Percentiles rank a stretch among this genome's conserved stretches.
phyloP scores from a whole-genome alignment of 2,888 invertebrate genomes.

The Trissoscelio sp. region DNA sequence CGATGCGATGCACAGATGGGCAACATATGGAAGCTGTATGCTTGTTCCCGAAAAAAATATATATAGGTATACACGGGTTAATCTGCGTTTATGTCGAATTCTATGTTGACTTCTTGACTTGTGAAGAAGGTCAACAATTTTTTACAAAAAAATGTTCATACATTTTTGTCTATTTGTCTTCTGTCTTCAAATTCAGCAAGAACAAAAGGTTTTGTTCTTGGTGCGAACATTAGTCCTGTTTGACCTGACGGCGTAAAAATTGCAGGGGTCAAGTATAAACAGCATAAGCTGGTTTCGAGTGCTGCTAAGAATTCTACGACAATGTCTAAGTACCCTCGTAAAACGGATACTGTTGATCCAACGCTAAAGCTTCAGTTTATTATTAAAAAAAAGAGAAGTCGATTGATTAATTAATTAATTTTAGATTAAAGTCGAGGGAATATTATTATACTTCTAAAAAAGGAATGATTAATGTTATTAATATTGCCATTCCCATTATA shows the following conservation, averaged over 20 bases:
- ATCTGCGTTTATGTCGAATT: neutral
- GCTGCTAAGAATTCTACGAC: conserved; percentile 27
- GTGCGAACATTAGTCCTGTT: conserved; percentile 28
- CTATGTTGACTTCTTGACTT: neutral
- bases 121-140: too few species aligned
- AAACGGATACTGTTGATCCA: conserved; percentile 24
- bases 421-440: too few species aligned
- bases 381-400: too few species aligned
- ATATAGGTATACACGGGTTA: neutral
- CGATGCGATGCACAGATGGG: conserved; percentile 22
- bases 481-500: too few species aligned
- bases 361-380: neutral
- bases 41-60: neutral
- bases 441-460: too few species aligned
- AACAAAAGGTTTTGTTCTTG: conserved; percentile 24
- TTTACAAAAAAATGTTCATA: conserved; percentile 5
- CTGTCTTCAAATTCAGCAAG: conserved; percentile 12
- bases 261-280: conserved; percentile 37
- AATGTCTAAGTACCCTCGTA: conserved; percentile 13
- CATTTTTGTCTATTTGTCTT: conserved; percentile 20
- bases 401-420: too few species aligned
- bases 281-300: conserved; percentile 19
- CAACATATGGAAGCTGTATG: conserved; percentile 36
- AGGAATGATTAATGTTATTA: too few species aligned
- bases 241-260: conserved; percentile 25